A percentile compares a stretch with the other conserved stretches of the same genome.
Evolutionary conservation across 1,140 invertebrate species (phyloP).

Genomic region (Lordiphosa collinella): DNA sequence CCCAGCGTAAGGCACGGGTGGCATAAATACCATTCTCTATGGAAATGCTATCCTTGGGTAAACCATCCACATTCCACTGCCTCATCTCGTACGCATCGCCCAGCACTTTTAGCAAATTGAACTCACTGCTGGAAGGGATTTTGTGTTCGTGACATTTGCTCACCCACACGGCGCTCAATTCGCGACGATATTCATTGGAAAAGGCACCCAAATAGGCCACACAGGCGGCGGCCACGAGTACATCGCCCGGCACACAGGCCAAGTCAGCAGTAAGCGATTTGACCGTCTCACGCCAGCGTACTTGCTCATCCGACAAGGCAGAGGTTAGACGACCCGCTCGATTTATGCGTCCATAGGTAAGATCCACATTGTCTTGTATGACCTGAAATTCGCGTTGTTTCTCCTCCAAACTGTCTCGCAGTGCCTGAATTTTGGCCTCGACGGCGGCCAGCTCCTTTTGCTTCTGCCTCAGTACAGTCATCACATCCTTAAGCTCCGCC

Average conservation of each 20-base stretch:
- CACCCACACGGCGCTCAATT: conserved; percentile 86
- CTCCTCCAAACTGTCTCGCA: conserved; percentile 81
- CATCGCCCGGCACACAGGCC: conserved; percentile 84
- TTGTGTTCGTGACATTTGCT: conserved; percentile 82
- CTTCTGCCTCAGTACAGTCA: conserved; percentile 88
- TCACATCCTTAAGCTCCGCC: conserved; percentile 86
- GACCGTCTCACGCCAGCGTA: conserved; percentile 89
- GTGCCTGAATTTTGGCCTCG: conserved; percentile 81
- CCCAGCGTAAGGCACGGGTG: conserved; percentile 89
- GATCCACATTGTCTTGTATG: conserved; percentile 86
- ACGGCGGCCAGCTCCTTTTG: conserved; percentile 88
- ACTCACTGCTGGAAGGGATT: conserved; percentile 86
- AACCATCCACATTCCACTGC: conserved; percentile 90
- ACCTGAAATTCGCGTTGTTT: conserved; percentile 85
- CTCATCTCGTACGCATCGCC: conserved; percentile 92
- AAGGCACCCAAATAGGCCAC: conserved; percentile 95
- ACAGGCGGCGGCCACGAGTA: conserved; percentile 90
- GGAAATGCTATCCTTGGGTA: conserved; percentile 90
- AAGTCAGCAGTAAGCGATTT: conserved; percentile 70
- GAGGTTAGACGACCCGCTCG: conserved; percentile 90
- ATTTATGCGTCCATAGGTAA: conserved; percentile 88
- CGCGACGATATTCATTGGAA: conserved; percentile 86
- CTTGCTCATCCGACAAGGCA: conserved; percentile 91
- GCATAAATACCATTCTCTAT: conserved; percentile 94
- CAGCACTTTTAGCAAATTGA: conserved; percentile 86